Percentiles rank a stretch among this genome's conserved stretches.
These are phyloP conservation scores for Nyleta sp. DNA, from an alignment of 2,888 invertebrate genomes.

Conservation along the genomic window DNA sequence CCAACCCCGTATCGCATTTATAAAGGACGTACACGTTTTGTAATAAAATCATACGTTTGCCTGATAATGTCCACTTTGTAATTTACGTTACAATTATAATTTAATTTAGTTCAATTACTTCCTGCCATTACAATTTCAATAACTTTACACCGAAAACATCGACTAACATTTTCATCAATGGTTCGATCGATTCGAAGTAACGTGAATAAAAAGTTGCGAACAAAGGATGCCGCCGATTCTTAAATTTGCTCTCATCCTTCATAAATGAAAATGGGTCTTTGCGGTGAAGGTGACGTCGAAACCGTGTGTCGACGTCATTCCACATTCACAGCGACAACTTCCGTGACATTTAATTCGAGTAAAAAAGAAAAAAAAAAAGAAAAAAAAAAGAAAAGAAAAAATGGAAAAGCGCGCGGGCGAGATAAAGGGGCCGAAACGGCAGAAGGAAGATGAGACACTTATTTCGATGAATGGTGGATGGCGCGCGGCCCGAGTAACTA, in stretches of 20 bases:
- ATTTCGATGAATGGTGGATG: slow-evolving; percentile 43
- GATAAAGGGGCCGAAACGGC: background rate
- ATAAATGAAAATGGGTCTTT: slow-evolving; percentile 22
- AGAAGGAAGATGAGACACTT: slow-evolving; percentile 2
- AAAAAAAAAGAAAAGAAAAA: no score
- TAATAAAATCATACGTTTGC: no score
- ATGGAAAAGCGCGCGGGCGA: background rate
- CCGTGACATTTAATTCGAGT: slow-evolving; percentile 36
- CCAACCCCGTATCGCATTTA: no score
- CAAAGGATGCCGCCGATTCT: background rate
- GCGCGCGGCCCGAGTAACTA: slow-evolving; percentile 31
- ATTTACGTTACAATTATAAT: no score
- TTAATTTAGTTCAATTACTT: no score
- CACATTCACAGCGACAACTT: slow-evolving; percentile 16
- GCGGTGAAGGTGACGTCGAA: slow-evolving; percentile 13
- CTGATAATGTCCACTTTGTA: no score
- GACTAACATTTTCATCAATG: no score
- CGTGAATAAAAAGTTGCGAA: background rate
- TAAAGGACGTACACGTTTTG: no score
- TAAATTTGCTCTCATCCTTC: slow-evolving; percentile 8
- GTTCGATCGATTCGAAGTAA: no score
- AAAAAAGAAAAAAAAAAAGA: slow-evolving; percentile 18
- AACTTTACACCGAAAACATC: no score
- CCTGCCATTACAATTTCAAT: no score
- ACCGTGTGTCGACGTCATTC: slow-evolving; percentile 2